Base-by-base conservation (phyloP, 2,113 vertebrate genomes). In the Nerophis ophidion region DNA sequence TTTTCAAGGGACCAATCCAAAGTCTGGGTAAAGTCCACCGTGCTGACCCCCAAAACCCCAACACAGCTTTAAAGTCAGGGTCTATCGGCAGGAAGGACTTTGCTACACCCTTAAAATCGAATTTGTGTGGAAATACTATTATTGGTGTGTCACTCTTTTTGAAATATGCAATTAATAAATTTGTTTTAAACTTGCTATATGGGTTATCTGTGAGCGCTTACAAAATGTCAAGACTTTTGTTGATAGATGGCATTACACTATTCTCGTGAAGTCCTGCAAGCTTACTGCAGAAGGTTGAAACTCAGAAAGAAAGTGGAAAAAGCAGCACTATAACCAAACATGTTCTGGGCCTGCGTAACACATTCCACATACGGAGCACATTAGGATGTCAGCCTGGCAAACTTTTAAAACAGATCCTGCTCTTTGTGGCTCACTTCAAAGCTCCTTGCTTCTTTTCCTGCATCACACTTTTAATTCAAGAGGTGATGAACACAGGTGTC, bases 151-250 rank as follows among this genome's bases (percentile, higher is more conserved):
- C 72, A 66, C 48, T 63, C 63, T 55, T 65, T 82, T 83, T 75
- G 51, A 84, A 82, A 89, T 86, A 86, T 88, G 85, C 84, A 87
- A 87, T 77, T 75, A 90, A 89, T 91, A 90, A 91, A 91, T 80
- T 84, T 79, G 69, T 84, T 67, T 79, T 65, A 71, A 80, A 79
- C 3, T 11, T 48, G 38, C 0, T 48, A 1, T 48, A 26, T 26
- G 26, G 4, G 26, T 26, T 26, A 26, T 26, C 26, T 26, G 26
- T 26, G 26, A 26, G 26, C 26, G 26, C 26, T 26, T 26, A 26
- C 4, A 26, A 26, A 26, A 26, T 26, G 26, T 26, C 26, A 26
- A 26, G 26, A 26, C 26, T 26, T 26, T 26, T 26, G 4, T 26
- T 26, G 26, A 26, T 26, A 26, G 2, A 26, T 2, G 26, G 26